These are phyloP conservation scores for Andricus quercusramuli DNA, from an alignment of 2,888 invertebrate genomes.

Conservation along the genomic window DNA sequence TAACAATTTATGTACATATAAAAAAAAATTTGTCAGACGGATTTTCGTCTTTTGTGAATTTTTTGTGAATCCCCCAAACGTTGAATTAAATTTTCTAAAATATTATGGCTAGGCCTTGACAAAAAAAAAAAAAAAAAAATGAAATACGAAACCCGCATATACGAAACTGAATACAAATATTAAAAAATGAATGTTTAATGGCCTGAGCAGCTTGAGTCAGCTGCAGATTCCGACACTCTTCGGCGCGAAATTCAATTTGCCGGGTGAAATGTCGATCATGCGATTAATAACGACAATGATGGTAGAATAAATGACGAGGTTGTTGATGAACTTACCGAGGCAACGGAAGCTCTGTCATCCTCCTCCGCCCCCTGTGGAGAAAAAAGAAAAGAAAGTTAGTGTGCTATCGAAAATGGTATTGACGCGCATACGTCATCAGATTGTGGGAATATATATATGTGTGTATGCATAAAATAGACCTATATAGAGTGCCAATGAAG, in stretches of 20 bases:
- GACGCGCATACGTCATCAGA: slow-evolving; percentile 56
- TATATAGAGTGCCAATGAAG: slow-evolving; percentile 48
- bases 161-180: not conserved
- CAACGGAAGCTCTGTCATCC: slow-evolving; percentile 86
- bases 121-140: not conserved
- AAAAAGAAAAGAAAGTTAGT: slow-evolving; percentile 67
- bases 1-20: too few relatives aligned
- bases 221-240: slow-evolving; percentile 1
- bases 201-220: not conserved
- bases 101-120: not conserved
- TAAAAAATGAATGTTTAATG: not conserved
- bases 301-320: slow-evolving; percentile 33
- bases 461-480: not conserved
- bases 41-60: too few relatives aligned
- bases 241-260: slow-evolving; percentile 38
- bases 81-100: too few relatives aligned
- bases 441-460: slow-evolving; percentile 39
- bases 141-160: not conserved
- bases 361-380: slow-evolving; percentile 85
- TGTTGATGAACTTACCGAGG: slow-evolving; percentile 83
- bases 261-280: slow-evolving; percentile 12
- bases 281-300: slow-evolving; percentile 38
- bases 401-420: slow-evolving; percentile 60
- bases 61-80: too few relatives aligned
- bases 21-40: too few relatives aligned